Evolutionary conservation across 2,888 invertebrate genomes (phyloP).

Genomic region (Neoscelio sp.): DNA sequence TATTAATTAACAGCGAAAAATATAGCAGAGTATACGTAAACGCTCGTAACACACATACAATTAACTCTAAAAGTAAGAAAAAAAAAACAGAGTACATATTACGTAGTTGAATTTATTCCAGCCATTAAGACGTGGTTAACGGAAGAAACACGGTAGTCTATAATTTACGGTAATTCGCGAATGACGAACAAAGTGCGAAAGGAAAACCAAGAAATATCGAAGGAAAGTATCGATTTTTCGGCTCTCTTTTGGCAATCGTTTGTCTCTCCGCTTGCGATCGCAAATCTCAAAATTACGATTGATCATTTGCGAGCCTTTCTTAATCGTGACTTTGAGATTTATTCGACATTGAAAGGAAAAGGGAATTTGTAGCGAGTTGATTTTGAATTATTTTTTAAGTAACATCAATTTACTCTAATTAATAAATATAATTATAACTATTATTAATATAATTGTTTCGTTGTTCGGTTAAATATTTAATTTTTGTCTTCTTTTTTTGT

Average conservation of each 20-base stretch:
- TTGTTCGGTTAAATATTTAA: conserved; percentile 73
- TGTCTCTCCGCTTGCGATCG: conserved; percentile 25
- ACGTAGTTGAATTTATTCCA: conserved; percentile 77
- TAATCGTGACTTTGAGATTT: not conserved
- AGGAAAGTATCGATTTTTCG: conserved; percentile 62
- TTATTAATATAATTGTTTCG: conserved; percentile 72
- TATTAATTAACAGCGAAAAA: conserved; percentile 61
- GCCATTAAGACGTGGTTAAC: conserved; percentile 62
- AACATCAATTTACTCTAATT: conserved; percentile 34
- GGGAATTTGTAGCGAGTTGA: conserved; percentile 16
- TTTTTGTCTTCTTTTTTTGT: too few species aligned
- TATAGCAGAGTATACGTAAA: conserved; percentile 64
- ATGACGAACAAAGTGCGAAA: conserved; percentile 18
- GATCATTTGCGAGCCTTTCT: too few species aligned
- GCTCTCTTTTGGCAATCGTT: conserved; percentile 53
- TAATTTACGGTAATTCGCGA: conserved; percentile 38
- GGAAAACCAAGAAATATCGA: conserved; percentile 42
- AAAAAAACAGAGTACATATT: conserved; percentile 70
- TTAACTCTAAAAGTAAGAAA: too few species aligned
- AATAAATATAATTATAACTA: conserved; percentile 31
- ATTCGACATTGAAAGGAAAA: not conserved
- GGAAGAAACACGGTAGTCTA: conserved; percentile 44
- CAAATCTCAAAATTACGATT: conserved; percentile 4
- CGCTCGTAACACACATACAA: conserved; percentile 68
- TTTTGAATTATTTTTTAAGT: too few species aligned